Evolutionary conservation across 1,140 invertebrate species (phyloP), one percentile per base, ranked within the genome.

Genomic region (Probaryconus sp.): DNA sequence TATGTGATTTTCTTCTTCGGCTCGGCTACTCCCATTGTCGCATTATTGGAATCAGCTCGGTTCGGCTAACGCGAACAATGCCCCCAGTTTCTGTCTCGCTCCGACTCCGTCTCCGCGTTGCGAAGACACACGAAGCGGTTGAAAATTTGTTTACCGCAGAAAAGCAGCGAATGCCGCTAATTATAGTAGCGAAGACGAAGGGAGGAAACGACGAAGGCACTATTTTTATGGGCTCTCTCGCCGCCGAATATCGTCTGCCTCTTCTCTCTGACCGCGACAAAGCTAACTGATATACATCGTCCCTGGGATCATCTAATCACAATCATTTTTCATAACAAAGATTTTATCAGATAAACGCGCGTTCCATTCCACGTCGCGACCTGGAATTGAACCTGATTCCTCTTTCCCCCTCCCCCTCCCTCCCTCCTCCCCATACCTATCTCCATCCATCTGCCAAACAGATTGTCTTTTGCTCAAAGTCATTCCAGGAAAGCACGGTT

Each of bases 171-270:
- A 81, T 80, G 70, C 61, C 70, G 79, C 81, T 82, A 82, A 82
- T 82, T 82, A 82, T 82, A 82, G 80, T 82, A 70, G 20, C 72
- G 51, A 58, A 79, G 79, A 67, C 75, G 78, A 82, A 81, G 81
- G 79, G 79, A 81, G 79, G 78, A 82, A 82, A 82, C 68, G 72
- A 53, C 68, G 75, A 77, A 75, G 77, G 64, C 79, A 81, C 81
- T 82, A 82, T 82, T 82, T 82, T 82, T 81, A 80, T 77, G 76
- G 76, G 75, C 72, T 78, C 79, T 81, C 79, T 73, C 72, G 76
- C 79, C 78, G 81, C 75, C 75, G 79, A 69, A 80, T 78, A 76
- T 82, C 75, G 77, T 75, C 75, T 77, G 67, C 67, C 60, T 64
- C 76, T 68, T 77, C 68, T 63, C 67, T 55, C 58, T 50, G 45